phyloP scores from a whole-genome alignment of 2,888 invertebrate species.

The Theodoxus fluviatilis region DNA sequence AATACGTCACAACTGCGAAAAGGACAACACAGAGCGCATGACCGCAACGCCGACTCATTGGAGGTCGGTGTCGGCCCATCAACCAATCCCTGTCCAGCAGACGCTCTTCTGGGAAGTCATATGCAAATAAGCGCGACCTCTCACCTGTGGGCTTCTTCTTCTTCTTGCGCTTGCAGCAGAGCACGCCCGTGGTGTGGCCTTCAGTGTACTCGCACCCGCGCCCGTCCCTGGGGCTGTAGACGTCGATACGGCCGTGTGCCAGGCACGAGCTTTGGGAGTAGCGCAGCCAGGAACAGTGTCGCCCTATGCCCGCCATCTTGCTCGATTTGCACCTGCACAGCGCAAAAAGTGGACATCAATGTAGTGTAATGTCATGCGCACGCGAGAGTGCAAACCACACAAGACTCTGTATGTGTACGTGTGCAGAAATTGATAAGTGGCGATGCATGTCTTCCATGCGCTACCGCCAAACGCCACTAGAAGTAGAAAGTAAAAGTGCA shows the following conservation, averaged over 20 bases:
- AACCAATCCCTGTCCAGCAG: no score
- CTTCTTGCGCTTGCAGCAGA: constrained; percentile 56
- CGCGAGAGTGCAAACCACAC: no score
- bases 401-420: no score
- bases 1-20: no score
- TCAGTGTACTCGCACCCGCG: constrained; percentile 52
- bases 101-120: background rate
- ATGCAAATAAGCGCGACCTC: background rate
- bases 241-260: constrained; percentile 58
- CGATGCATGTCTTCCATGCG: no score
- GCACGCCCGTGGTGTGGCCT: constrained; percentile 55
- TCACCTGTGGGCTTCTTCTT: constrained; percentile 25
- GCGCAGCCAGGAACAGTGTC: constrained; percentile 49
- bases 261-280: constrained; percentile 54
- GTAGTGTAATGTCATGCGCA: background rate
- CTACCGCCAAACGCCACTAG: no score
- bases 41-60: no score
- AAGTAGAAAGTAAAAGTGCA: background rate
- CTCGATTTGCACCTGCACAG: constrained; percentile 52
- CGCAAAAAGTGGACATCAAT: background rate
- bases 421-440: no score
- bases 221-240: constrained; percentile 44
- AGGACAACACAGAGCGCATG: no score
- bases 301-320: constrained; percentile 60
- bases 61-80: no score